Evolutionary conservation across 2,888 invertebrate genomes (phyloP), one percentile per base, ranked within the genome.

Genomic region (Eristalis intricaria): DNA sequence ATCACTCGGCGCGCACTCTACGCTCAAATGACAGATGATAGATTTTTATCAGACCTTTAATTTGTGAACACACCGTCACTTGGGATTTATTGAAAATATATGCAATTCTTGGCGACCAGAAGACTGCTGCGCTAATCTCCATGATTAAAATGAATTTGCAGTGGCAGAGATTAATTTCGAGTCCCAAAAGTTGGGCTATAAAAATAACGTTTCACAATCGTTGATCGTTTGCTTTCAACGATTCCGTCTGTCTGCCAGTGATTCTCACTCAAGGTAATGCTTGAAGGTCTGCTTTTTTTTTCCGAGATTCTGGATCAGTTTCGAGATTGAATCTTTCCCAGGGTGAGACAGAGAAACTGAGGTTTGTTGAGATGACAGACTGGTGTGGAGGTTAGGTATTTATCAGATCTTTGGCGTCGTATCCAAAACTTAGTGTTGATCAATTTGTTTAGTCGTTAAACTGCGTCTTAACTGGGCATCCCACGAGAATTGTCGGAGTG

Each of bases 21-120:
- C 19, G n/a, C 50, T 19, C 71, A 73, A 64, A 68, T 68, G 80
- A 64, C 63, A 74, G 74, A 70, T 69, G 75, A 77, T 64, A 70
- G 82, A 82, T 86, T 65, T 77, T 86, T 82, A 86, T 78, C 82
- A 22, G 66, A 23, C 50, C 19, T 50, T 69, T 65, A 78, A 74
- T 70, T 82, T 86, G 70, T 82, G 38, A 78, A 75, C 70, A 82
- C 64, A 73, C 74, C 5, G 50, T 82, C 85, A 70, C 4, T 78
- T 77, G 61, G 69, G 58, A 22, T 74, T 50, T 66, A 63, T 61
- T 58, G 29, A 32, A 38, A 66, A 70, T 65, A 29, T 63, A 35
- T 22, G 56, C 22, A 56, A 10, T 58, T 69, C 56, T 56, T n/a
- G 4, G 50, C 23, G 26, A 2, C 3, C 26, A 26, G 26, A 26